Evolutionary conservation across 2,113 vertebrate genomes (phyloP), one percentile per base, ranked within the genome.

Genomic region (Blennius ocellaris): DNA sequence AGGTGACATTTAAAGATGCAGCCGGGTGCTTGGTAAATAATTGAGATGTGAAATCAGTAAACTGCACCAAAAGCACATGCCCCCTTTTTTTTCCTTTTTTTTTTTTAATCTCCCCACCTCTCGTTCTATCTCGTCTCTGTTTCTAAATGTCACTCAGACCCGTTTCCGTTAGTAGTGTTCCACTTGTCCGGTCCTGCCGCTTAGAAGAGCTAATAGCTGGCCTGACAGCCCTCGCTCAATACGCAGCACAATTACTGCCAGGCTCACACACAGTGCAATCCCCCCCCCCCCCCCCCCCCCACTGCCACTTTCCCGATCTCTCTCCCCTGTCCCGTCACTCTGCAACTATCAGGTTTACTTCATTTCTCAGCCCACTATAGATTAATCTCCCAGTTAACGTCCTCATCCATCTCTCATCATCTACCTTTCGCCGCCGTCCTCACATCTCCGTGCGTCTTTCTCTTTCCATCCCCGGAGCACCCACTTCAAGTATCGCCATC

Each of bases 201-300:
- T 83, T 62, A 75, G 63, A 74, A 43, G 58, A 75, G 84, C 77
- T 83, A 84, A 90, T 87, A 73, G 79, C 73, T 5, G 64, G 37
- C 67, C 79, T 78, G 84, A 83, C 80, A 73, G 73, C 72, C 4
- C 78, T 69, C 37, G 72, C 51, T 89, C 89, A 86, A 73, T 79
- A 80, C 61, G n/a, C 36, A 40, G 70, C 37, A 7, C 77, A 76
- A 77, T 89, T 82, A 86, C 81, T 62, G 72, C 11, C 64, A 51
- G 82, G 67, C 73, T 74, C 60, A 45, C 80, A 43, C 75, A 36
- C 58, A 1, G 15, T 50, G 82, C 78, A 83, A 73, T 85, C 77
- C 83, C 53, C 61, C 43, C 68, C 61, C 72, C 15, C 38, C 70
- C 61, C 69, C 15, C 50, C 36, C 8, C 72, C 21, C 21, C 21